Conservation (phyloP, 2,113 vertebrate genomes). For the Semicossyphus pulcher region DNA sequence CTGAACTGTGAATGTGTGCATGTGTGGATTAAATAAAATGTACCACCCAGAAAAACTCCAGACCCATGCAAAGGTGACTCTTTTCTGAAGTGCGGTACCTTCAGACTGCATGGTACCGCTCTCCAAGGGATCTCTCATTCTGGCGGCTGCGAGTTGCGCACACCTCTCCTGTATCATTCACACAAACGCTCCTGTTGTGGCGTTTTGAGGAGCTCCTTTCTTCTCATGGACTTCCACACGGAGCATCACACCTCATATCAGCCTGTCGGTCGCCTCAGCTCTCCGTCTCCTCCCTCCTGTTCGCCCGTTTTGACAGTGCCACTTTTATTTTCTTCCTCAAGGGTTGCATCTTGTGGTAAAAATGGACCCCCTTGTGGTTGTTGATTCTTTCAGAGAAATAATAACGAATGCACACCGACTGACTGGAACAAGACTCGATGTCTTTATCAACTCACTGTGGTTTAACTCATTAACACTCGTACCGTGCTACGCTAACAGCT, state of each 20-base stretch:
- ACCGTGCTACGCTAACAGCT: slow-evolving; percentile 84
- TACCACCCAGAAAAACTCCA: slow-evolving; percentile 20
- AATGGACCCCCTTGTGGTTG: slow-evolving; percentile 38
- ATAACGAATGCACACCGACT: slow-evolving; percentile 76
- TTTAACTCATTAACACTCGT: slow-evolving; percentile 77
- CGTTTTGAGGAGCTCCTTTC: slow-evolving; percentile 14
- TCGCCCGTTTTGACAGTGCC: slow-evolving; percentile 61
- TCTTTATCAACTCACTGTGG: slow-evolving; percentile 79
- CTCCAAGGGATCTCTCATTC: slow-evolving; percentile 1
- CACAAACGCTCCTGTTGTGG: neutral
- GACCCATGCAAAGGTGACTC: slow-evolving; percentile 13
- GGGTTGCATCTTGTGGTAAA: slow-evolving; percentile 41
- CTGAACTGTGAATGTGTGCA: slow-evolving; percentile 64
- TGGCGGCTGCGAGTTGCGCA: neutral
- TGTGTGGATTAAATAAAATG: slow-evolving; percentile 33
- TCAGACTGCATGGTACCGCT: slow-evolving; percentile 27
- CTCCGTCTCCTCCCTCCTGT: slow-evolving; percentile 15
- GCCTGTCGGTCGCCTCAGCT: slow-evolving; percentile 27
- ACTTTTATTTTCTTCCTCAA: slow-evolving; percentile 25
- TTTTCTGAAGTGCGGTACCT: neutral
- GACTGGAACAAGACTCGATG: slow-evolving; percentile 74
- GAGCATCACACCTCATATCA: slow-evolving; percentile 68
- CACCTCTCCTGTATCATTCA: slow-evolving; percentile 15
- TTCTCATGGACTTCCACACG: slow-evolving; percentile 35
- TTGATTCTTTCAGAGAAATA: slow-evolving; percentile 44